Evolutionary conservation across 2,797 vertebrate species (phyloP), one percentile per base, ranked within the genome.

Genomic region (Bovichtus variegatus): DNA sequence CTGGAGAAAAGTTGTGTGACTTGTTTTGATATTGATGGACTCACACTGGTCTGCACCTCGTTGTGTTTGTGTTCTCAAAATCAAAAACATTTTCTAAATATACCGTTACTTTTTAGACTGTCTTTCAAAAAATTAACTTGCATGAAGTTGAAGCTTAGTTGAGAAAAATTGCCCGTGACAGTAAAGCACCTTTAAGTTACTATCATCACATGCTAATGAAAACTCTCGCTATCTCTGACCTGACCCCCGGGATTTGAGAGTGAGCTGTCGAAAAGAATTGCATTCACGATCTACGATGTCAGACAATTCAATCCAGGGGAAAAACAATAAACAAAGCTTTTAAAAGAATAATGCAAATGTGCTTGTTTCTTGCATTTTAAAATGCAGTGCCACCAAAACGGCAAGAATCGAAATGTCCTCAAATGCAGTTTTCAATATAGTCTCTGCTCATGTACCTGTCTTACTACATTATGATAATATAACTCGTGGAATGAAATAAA

Each of bases 271-370:
- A 61, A 72, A 41, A 41, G 0, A 15, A 16, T 25, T 5, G 0
- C 9, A 7, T 57, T 55, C 25, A 62, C 25, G 6, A 58, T 29
- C 7, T 12, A 18, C 1, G 2, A 36, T 36, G 55, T 21, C 44
- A 68, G 21, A 63, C 68, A 58, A 70, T 49, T 6, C 13, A n/a
- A 55, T 23, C 23, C 43, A 43, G 57, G 47, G 19, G n/a, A 59
- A 9, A 55, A 46, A 44, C 29, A n/a, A 27, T 25, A 44, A 58
- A 36, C 12, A 54, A 12, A 50, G 11, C 36, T 53, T 53, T 46
- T 23, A 55, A 61, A 61, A 31, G 21, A 31, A 61, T 9, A 49
- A 70, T 74, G 43, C 27, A 46, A 36, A 67, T 36, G 12, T 31
- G 13, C 46, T 23, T 4, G 21, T 68, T 44, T 58, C 36, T 38